These are phyloP conservation scores for Pseudomugil tenellus DNA, from an alignment of 2,797 vertebrate species.

Conservation along the genomic window DNA sequence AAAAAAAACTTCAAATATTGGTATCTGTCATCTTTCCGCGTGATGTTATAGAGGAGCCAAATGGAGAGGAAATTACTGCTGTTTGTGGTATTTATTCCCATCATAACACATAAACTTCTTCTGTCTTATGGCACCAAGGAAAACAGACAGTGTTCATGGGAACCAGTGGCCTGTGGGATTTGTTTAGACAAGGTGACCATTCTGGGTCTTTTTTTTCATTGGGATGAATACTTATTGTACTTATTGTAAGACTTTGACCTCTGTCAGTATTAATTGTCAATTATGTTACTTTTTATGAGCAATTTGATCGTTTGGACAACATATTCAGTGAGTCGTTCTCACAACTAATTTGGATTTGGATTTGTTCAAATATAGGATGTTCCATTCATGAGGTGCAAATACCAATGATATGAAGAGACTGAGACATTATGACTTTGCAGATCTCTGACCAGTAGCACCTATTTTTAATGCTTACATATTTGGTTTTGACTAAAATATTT, in stretches of 20 bases:
- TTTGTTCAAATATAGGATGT: not conserved
- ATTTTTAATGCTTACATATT: not conserved
- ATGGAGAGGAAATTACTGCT: constrained; percentile 51
- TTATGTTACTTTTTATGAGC: not conserved
- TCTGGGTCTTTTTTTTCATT: constrained; percentile 10
- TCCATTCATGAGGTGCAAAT: not conserved
- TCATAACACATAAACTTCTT: no score
- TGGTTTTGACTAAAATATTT: not conserved
- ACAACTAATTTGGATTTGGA: not conserved
- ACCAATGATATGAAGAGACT: not conserved
- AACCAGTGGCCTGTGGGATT: constrained; percentile 36
- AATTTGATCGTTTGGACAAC: not conserved
- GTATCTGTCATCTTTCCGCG: constrained; percentile 56
- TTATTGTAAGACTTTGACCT: not conserved
- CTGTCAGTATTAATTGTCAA: not conserved
- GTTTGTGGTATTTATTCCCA: constrained; percentile 66
- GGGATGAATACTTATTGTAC: constrained; percentile 35
- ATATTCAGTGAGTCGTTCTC: not conserved
- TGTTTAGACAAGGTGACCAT: constrained; percentile 62
- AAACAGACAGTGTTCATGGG: constrained; percentile 54
- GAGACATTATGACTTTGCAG: not conserved
- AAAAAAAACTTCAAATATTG: constrained; percentile 66
- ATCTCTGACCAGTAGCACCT: not conserved
- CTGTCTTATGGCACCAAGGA: constrained; percentile 64
- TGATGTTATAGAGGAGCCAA: constrained; percentile 44